phyloP scores from a whole-genome alignment of 2,113 vertebrate species.

The Rafetus swinhoei region DNA sequence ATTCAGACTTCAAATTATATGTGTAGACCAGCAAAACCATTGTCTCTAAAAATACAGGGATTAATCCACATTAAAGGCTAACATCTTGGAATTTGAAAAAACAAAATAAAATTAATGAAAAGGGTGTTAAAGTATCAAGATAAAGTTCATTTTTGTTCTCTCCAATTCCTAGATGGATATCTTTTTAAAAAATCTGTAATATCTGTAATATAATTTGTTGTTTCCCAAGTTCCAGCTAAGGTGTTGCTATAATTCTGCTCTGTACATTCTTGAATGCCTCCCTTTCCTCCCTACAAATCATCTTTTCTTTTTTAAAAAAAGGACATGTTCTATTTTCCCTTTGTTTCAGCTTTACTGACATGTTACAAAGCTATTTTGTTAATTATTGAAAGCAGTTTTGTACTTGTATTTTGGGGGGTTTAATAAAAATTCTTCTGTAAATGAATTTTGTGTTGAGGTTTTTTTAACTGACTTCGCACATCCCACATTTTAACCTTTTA shows the following conservation, averaged over 20 bases:
- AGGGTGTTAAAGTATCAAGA: too few species aligned
- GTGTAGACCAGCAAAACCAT: too few species aligned
- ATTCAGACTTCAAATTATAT: too few species aligned
- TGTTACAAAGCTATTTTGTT: not conserved
- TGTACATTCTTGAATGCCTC: not conserved
- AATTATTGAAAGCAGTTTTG: not conserved
- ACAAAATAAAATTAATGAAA: too few species aligned
- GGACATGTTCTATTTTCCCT: not conserved
- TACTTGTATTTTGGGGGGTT: not conserved
- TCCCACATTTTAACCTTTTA: not conserved
- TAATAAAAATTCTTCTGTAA: not conserved
- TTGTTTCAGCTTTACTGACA: not conserved
- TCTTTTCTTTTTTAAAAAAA: constrained; percentile 10
- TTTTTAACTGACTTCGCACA: not conserved
- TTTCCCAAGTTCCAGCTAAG: not conserved
- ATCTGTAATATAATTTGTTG: not conserved
- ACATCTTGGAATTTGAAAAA: too few species aligned
- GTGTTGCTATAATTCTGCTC: not conserved
- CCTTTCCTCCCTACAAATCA: not conserved
- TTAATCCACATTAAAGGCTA: too few species aligned
- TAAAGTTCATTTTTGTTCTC: not conserved
- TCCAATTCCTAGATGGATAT: not conserved
- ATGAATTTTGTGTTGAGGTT: not conserved
- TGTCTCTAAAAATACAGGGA: too few species aligned
- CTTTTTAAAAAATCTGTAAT: too few species aligned